Base-by-base conservation (phyloP, 2,797 vertebrate genomes). In the Sandelia bainsii region DNA sequence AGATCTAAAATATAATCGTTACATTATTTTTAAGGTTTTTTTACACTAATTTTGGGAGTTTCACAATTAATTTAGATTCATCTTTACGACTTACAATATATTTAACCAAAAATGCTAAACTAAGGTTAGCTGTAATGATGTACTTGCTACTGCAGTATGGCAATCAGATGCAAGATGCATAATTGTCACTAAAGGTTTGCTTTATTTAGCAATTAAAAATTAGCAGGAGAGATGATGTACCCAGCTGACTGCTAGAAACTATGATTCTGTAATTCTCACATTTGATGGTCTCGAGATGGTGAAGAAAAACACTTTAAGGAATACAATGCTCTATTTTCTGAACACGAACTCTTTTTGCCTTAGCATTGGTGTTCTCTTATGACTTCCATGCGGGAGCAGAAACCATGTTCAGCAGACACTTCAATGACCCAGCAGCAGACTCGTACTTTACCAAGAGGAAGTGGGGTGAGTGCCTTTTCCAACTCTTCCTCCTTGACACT, bases 331-430 rank as follows among this genome's bases (percentile, higher is more conserved):
- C 3, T 4, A 17, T 52, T 58, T 52, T 44, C 17, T 34, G 1
- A 11, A 0, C 7, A 27, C 39, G 71, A 12, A 68, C 5, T 8
- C 12, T 23, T 46, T 81, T 17, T 89, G 32, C 84, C 74, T 50
- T 89, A 99, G 98, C 98, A 19, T 94, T 99, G 92, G 97, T 99
- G 80, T 99, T 99, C 94, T 98, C 98, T 1, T 99, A 99, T 62
- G 98, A 99, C 92, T 99, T 99, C 91, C 98, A 99, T 66, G 98
- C 98, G 85, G 98, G 98, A 87, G 97, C 97, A 74, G 98, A 99
- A 90, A 99, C 98, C 45, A 96, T 99, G 98, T 99, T 98, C 95
- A 98, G 96, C 94, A 95, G 97, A 87, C 98, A 99, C 89, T 99
- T 99, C 93, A 99, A 97, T 78, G 98, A 99, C 80, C 97, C 98